Conservation (phyloP, 2,113 vertebrate genomes). For the Oryzias celebensis region DNA sequence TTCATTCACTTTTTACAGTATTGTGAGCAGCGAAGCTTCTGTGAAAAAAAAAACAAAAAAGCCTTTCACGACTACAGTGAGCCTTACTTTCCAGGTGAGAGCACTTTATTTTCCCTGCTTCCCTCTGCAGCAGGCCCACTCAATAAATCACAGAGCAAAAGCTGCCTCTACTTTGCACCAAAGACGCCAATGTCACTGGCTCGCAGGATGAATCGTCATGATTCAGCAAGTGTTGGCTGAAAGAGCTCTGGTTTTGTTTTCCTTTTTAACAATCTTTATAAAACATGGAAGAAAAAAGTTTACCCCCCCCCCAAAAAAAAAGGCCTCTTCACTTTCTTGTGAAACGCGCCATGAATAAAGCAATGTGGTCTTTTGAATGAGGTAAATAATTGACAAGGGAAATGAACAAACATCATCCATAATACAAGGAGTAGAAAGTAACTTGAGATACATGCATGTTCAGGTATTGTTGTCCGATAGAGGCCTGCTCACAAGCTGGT, state of each 20-base stretch:
- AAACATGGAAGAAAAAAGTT: slow-evolving; percentile 6
- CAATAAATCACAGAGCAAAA: slow-evolving; percentile 65
- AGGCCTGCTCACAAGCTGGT: slow-evolving; percentile 23
- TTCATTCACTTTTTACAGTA: slow-evolving; percentile 63
- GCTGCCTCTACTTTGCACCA: slow-evolving; percentile 44
- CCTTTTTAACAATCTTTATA: slow-evolving; percentile 1
- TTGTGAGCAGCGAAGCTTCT: slow-evolving; percentile 58
- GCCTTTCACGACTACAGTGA: slow-evolving; percentile 52
- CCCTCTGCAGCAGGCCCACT: slow-evolving; percentile 59
- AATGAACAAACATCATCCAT: slow-evolving; percentile 65
- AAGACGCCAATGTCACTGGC: slow-evolving; percentile 46
- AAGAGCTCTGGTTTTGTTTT: slow-evolving; percentile 17
- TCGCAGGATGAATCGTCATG: slow-evolving; percentile 54
- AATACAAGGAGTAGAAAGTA: slow-evolving; percentile 68
- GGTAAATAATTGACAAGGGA: slow-evolving; percentile 63
- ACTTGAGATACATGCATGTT: slow-evolving; percentile 57
- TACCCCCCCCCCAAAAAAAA: background rate
- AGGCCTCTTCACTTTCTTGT: background rate
- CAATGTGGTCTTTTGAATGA: slow-evolving; percentile 35
- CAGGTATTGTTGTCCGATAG: slow-evolving; percentile 49
- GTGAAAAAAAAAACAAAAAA: slow-evolving; percentile 23
- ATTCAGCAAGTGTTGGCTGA: slow-evolving; percentile 50
- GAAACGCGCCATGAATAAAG: slow-evolving; percentile 27
- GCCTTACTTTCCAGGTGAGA: slow-evolving; percentile 66
- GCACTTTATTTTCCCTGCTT: slow-evolving; percentile 63